A percentile compares a stretch with the other conserved stretches of the same genome.
Conservation (phyloP, 2,797 vertebrate species). For the Passerculus sandwichensis region DNA sequence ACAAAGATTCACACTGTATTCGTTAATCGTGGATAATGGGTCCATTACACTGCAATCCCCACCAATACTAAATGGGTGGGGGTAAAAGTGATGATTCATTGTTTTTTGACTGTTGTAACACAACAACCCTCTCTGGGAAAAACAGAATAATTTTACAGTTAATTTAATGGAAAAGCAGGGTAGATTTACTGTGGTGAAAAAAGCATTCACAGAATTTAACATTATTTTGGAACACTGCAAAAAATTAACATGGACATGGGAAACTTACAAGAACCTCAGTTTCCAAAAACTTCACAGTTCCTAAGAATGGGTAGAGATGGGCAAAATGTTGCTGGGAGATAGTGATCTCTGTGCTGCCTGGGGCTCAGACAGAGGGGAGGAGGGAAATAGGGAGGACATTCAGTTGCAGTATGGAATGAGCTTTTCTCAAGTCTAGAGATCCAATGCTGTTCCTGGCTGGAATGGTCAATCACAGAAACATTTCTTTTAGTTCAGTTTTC, state of each 20-base stretch:
- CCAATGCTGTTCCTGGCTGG: neutral
- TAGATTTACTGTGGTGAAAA: fast-evolving
- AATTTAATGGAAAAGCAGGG: neutral
- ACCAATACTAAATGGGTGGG: neutral
- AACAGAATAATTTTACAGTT: neutral
- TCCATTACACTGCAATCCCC: neutral
- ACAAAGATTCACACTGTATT: neutral
- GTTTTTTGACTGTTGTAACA: neutral
- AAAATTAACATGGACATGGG: neutral
- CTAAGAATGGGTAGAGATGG: neutral
- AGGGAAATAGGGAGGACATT: neutral
- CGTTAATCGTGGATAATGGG: neutral
- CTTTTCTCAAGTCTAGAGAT: neutral
- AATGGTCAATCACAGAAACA: neutral
- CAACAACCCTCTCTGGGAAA: neutral
- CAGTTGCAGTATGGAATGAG: neutral
- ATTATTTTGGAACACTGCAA: neutral
- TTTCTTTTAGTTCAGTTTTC: neutral
- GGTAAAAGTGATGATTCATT: neutral
- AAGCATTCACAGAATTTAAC: neutral
- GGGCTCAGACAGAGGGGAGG: neutral
- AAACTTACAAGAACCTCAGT: neutral
- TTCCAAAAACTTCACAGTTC: neutral
- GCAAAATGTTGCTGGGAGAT: neutral
- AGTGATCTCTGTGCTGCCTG: neutral